Evolutionary conservation across 2,113 vertebrate species (phyloP).

Genomic region (Notarius lentiginosus): DNA sequence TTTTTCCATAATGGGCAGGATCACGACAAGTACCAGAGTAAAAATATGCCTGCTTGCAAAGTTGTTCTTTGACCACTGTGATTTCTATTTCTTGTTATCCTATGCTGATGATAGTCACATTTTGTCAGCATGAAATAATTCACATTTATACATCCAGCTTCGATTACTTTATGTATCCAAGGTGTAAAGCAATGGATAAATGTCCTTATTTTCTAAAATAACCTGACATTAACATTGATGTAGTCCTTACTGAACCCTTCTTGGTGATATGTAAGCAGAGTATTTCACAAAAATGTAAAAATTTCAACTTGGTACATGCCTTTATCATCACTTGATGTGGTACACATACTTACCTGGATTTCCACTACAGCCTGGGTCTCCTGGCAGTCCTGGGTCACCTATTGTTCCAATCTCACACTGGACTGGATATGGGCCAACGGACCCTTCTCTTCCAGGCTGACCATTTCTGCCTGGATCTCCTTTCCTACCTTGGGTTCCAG

Average conservation of each 20-base stretch:
- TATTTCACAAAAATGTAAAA: too few relatives aligned
- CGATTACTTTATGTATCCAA: background rate
- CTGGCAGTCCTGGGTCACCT: slow-evolving; percentile 58
- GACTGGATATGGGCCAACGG: slow-evolving; percentile 1
- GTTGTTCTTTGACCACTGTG: too few relatives aligned
- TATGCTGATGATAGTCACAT: background rate
- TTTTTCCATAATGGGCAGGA: too few relatives aligned
- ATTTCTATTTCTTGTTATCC: background rate
- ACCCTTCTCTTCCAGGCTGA: slow-evolving; percentile 20
- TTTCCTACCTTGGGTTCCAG: slow-evolving; percentile 42
- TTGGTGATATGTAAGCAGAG: too few relatives aligned
- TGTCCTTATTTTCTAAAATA: background rate
- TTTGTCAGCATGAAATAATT: background rate
- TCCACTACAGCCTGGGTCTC: slow-evolving; percentile 55
- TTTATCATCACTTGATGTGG: background rate
- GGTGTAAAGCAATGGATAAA: background rate
- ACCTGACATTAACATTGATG: background rate
- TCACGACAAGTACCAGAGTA: too few relatives aligned
- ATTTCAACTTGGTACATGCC: background rate
- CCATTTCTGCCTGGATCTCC: slow-evolving; percentile 39
- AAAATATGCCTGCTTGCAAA: too few relatives aligned
- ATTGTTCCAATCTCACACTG: background rate
- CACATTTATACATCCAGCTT: background rate
- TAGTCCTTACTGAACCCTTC: background rate
- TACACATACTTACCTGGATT: slow-evolving; percentile 17